phyloP scores from a whole-genome alignment of 2,888 invertebrate genomes.

The Ophraella communa region DNA sequence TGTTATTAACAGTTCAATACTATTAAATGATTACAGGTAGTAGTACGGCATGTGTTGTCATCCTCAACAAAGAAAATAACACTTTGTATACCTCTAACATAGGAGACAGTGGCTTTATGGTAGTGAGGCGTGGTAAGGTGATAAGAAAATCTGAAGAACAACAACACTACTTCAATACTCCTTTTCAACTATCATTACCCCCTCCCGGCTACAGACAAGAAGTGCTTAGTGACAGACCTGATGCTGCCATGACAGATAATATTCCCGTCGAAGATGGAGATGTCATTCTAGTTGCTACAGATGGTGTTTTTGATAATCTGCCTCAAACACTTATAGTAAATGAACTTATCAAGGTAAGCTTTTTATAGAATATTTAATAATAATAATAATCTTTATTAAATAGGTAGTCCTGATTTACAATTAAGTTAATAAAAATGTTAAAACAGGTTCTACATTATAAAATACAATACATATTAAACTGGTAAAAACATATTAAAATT shows the following conservation, averaged over 20 bases:
- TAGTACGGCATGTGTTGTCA: constrained; percentile 96
- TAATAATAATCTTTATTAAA: too few relatives aligned
- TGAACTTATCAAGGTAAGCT: constrained; percentile 75
- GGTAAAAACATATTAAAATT: too few relatives aligned
- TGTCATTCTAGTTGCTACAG: constrained; percentile 93
- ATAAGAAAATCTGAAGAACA: constrained; percentile 95
- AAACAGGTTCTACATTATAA: too few relatives aligned
- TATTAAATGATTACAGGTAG: constrained; percentile 71
- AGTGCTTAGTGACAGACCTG: constrained; percentile 92
- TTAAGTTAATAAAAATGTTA: too few relatives aligned
- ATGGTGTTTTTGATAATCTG: constrained; percentile 98
- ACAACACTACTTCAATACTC: constrained; percentile 98
- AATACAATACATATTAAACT: too few relatives aligned
- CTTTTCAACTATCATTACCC: constrained; percentile 94
- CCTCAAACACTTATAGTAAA: constrained; percentile 88
- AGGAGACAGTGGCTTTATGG: constrained; percentile 98
- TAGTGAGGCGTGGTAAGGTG: constrained; percentile 84
- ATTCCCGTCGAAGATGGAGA: constrained; percentile 92
- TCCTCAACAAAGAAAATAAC: constrained; percentile 87
- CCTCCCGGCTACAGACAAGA: constrained; percentile 88
- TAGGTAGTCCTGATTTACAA: too few relatives aligned
- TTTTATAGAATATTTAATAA: not conserved
- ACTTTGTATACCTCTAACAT: constrained; percentile 96
- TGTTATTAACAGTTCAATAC: not conserved
- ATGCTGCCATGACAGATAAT: constrained; percentile 87